These are phyloP conservation scores for Sapayoa aenigma DNA, from an alignment of 2,113 vertebrate species.

Conservation along the genomic window DNA sequence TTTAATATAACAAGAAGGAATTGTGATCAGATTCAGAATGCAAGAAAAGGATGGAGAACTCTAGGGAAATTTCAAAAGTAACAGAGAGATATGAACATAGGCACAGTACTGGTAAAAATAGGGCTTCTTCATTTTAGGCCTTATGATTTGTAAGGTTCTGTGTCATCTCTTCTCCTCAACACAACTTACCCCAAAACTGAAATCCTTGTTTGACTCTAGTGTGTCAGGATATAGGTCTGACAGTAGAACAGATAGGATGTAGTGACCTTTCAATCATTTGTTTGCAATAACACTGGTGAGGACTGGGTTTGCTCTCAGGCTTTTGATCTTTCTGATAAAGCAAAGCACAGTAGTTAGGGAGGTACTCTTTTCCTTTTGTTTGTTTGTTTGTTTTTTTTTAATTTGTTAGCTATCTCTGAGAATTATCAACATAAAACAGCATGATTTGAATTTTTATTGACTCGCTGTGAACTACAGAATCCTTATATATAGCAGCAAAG, in stretches of 20 bases:
- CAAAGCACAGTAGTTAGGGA: neutral
- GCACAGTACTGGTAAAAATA: neutral
- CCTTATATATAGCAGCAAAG: neutral
- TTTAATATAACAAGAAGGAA: neutral
- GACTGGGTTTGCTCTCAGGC: rapidly evolving
- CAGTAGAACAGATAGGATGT: neutral
- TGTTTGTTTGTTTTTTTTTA: too few relatives aligned
- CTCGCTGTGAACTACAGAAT: neutral
- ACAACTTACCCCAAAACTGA: rapidly evolving
- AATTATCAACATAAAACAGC: neutral
- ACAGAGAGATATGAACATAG: neutral
- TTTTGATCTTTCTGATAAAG: neutral
- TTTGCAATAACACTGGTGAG: neutral
- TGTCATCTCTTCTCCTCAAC: neutral
- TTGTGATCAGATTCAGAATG: neutral
- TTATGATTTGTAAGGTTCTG: neutral
- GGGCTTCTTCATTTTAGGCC: neutral
- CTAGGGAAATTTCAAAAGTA: neutral
- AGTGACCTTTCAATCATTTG: neutral
- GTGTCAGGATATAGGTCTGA: neutral
- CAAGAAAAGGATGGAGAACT: neutral
- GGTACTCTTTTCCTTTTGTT: rapidly evolving
- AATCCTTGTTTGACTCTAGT: neutral
- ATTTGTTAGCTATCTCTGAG: rapidly evolving
- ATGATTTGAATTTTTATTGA: neutral